phyloP scores from a whole-genome alignment of 2,888 invertebrate species.

The Microplitis deprimator region DNA sequence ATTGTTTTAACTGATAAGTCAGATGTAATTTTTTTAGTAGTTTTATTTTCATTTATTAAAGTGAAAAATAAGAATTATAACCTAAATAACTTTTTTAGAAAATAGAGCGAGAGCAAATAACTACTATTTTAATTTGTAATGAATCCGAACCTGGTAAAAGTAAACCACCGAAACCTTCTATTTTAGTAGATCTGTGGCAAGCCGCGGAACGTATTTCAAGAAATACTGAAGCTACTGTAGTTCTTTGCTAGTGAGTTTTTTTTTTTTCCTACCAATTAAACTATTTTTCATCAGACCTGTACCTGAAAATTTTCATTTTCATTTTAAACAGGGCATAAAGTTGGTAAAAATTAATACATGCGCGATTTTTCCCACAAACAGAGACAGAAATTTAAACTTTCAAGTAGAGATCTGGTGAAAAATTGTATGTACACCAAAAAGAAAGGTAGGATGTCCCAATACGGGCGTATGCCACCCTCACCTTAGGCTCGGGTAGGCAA shows the following conservation, averaged over 20 bases:
- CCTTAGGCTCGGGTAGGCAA: no score
- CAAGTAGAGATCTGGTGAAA: no score
- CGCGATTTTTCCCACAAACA: no score
- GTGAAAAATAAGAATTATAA: neutral
- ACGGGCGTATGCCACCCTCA: no score
- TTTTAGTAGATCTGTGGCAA: conserved; percentile 67
- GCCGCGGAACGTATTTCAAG: conserved; percentile 63
- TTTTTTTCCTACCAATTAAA: neutral
- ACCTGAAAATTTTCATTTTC: neutral
- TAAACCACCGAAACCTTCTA: conserved; percentile 55
- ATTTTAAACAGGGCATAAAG: no score
- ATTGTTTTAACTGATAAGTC: conserved; percentile 54
- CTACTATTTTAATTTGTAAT: conserved; percentile 57
- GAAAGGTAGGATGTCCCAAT: no score
- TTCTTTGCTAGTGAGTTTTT: conserved; percentile 70
- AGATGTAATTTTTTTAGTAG: conserved; percentile 46
- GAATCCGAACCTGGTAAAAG: conserved; percentile 61
- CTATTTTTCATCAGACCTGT: no score
- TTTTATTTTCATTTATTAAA: neutral
- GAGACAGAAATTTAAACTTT: no score
- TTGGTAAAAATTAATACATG: no score
- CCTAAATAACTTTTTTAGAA: neutral
- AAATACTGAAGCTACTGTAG: conserved; percentile 62
- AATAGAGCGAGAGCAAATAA: conserved; percentile 37
- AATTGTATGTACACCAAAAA: no score